Percentiles rank a stretch among this genome's conserved stretches.
Conservation (phyloP, 2,113 vertebrate species). For the Macrotis lagotis region DNA sequence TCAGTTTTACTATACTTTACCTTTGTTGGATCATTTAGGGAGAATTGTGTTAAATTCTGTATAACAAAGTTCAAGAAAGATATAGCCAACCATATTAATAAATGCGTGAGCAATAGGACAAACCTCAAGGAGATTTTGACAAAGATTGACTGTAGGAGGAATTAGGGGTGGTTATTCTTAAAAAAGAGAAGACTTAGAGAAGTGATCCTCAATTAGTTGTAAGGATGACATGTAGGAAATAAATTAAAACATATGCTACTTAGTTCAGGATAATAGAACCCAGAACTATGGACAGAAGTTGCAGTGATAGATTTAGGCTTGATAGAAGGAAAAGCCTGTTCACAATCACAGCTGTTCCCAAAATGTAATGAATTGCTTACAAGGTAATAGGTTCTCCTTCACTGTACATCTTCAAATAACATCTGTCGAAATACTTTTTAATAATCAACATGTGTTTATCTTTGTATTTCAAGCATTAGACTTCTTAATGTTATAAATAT, state of each 20-base stretch:
- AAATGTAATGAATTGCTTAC: background rate
- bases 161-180: background rate
- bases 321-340: background rate
- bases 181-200: background rate
- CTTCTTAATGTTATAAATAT: background rate
- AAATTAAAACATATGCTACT: background rate
- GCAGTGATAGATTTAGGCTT: background rate
- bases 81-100: background rate
- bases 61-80: background rate
- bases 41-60: background rate
- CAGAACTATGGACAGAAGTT: background rate
- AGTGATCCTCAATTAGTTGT: background rate
- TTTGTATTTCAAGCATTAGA: background rate
- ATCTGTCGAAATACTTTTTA: too few species aligned
- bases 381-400: background rate
- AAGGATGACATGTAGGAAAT: background rate
- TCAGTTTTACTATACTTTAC: background rate
- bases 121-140: background rate
- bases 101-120: background rate
- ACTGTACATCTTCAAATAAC: background rate
- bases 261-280: background rate
- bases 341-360: background rate
- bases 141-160: background rate
- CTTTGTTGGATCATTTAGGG: background rate
- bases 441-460: background rate